Percentiles rank a stretch among this genome's conserved stretches.
Conservation (phyloP, 1,140 invertebrate species). For the Elymnias hypermnestra region DNA sequence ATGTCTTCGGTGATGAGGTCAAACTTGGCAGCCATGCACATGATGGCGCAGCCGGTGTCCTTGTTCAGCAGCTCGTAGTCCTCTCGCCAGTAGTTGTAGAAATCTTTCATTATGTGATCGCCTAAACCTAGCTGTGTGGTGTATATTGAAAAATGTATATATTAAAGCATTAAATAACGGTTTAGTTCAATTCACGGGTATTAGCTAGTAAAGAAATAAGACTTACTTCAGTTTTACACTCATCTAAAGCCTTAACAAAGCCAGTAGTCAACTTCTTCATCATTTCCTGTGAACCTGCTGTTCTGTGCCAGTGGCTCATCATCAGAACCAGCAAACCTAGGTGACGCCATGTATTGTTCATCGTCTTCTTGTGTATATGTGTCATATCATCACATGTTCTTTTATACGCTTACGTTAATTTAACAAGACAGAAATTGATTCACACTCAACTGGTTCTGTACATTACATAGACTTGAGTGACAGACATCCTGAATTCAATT, state of each 20-base stretch:
- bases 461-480: too few relatives aligned
- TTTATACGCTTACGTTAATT: too few relatives aligned
- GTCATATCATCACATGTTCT: too few relatives aligned
- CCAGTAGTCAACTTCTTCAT: slow-evolving; percentile 44
- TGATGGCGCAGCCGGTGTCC: slow-evolving; percentile 49
- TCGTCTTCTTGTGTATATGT: too few relatives aligned
- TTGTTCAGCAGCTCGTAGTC: slow-evolving; percentile 50
- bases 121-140: slow-evolving; percentile 38
- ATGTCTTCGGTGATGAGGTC: slow-evolving; percentile 44
- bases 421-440: too few relatives aligned
- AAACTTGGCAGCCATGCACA: slow-evolving; percentile 50
- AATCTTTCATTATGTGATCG: slow-evolving; percentile 46
- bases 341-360: slow-evolving; percentile 28
- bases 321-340: slow-evolving; percentile 12
- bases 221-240: slow-evolving; percentile 50
- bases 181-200: too few relatives aligned
- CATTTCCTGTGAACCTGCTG: slow-evolving; percentile 35
- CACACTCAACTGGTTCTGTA: not conserved
- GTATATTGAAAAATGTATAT: too few relatives aligned
- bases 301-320: not conserved
- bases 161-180: too few relatives aligned
- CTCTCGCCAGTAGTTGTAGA: slow-evolving; percentile 56
- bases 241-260: slow-evolving; percentile 36
- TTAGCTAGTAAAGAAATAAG: not conserved
- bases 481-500: not conserved